Evolutionary conservation across 2,888 invertebrate genomes (phyloP), one percentile per base, ranked within the genome.

Genomic region (Drosophila anceps): DNA sequence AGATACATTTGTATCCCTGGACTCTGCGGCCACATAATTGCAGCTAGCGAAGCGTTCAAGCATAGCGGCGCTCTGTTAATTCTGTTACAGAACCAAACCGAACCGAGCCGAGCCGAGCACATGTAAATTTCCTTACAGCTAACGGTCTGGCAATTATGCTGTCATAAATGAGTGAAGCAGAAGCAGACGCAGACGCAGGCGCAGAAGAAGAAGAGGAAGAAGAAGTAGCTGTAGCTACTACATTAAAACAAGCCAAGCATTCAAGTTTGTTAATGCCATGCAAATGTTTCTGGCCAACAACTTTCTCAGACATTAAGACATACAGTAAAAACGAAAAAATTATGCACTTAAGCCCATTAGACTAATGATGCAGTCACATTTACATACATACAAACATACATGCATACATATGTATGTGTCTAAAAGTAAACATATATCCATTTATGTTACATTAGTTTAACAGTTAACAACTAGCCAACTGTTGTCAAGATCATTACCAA

Each of bases 31-130:
- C 71, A 48, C 78, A 73, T 89, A 84, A 89, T 89, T 84, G 82
- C 69, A 67, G 76, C 73, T 72, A 86, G 81, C 84, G 82, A 79
- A 84, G 81, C 84, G 73, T 73, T 86, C 86, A 84, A 84, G 69
- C 77, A 65, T 70, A 76, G 76, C 81, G 71, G 68, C 83, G 85
- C 82, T 84, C 84, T 84, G 85, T 84, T 83, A 88, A 83, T 86
- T 88, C 76, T 74, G 60, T 58, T 72, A 70, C 72, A 75, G 81
- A 82, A 82, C 65, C 50, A 12, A 69, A 33, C 41, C 43, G 48
- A 53, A 51, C 54, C 51, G 4, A 69, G 29, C 37, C 31, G 62
- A 50, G 46, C 57, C 48, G 29, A 29, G 44, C 60, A 41, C 69
- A 70, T 67, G 65, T 81, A 70, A 65, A 81, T 73, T 69, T 58